A percentile compares a stretch with the other conserved stretches of the same genome.
Evolutionary conservation across 2,888 invertebrate genomes (phyloP).

Genomic region (Caenorhabditis macrosperma): DNA sequence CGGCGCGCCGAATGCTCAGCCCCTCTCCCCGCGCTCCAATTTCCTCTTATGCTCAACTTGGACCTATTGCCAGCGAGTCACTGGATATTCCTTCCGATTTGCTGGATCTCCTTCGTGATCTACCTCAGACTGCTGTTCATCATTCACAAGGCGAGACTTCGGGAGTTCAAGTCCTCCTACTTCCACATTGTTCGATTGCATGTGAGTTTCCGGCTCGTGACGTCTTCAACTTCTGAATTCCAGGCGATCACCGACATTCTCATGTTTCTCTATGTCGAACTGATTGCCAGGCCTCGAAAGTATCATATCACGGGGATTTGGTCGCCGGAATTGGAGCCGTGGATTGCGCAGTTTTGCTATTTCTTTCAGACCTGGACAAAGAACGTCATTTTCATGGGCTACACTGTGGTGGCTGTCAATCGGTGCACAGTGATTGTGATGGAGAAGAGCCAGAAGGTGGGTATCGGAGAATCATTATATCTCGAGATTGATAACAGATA

Average conservation of each 20-base stretch:
- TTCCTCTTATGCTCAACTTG: background rate
- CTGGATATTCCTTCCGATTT: constrained; percentile 17
- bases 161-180: constrained; percentile 35
- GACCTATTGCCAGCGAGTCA: constrained; percentile 24
- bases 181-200: constrained; percentile 27
- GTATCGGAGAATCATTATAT: background rate
- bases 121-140: constrained; percentile 41
- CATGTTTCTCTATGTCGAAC: constrained; percentile 46
- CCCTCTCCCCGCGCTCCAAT: no score
- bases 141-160: background rate
- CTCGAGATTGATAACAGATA: background rate
- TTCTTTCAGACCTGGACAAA: constrained; percentile 20
- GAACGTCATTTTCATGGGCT: constrained; percentile 52
- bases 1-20: no score
- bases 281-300: constrained; percentile 30
- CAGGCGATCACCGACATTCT: constrained; percentile 50
- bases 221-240: background rate
- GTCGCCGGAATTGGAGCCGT: background rate
- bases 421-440: constrained; percentile 24
- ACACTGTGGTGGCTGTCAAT: constrained; percentile 38
- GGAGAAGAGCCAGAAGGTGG: background rate
- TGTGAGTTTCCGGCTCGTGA: constrained; percentile 22
- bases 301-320: constrained; percentile 36
- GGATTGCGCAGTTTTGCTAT: constrained; percentile 37
- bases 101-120: constrained; percentile 38